Evolutionary conservation across 1,140 invertebrate species (phyloP), one percentile per base, ranked within the genome.

Genomic region (Rhopalosiphum padi): DNA sequence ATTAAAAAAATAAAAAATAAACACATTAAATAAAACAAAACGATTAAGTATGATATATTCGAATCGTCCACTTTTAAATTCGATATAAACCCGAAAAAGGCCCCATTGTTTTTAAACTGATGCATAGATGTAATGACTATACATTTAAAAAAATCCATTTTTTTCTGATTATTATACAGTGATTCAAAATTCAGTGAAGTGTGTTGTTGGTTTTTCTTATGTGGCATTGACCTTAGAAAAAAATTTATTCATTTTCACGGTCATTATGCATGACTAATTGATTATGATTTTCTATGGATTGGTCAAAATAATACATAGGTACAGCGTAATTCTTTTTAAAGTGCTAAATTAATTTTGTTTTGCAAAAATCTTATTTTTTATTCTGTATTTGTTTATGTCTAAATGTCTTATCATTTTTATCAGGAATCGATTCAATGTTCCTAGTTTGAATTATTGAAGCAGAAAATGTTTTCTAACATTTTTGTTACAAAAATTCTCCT

Each of bases 191-290:
- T 18, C 68, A 77, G 30, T 43, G 25, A 25, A 35, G 68, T 46
- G 18, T 48, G n/a, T 15, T 82, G 30, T 37, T 37, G 87, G 7
- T n/a, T 46, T 41, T 91, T 91, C n/a, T 91, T 48, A 22, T 91
- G 43, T 91, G 90, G 90, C 90, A 91, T 91, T 91, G 90, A 91
- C 90, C 90, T 91, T 83, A 91, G 46, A 46, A 46, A 77, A 83
- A 51, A 91, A 82, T 41, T 15, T 83, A 48, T 87, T 30, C 22
- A n/a, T 91, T 91, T 91, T 91, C 68, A 91, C 43, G 90, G 90
- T 22, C 41, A 83, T 91, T 91, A 91, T 83, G 55, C 68, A 35
- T 83, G 48, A 35, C 68, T 48, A 91, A 91, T 83, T n/a, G 90
- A 91, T 91, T 91, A 46, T 2, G 25, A 68, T 46, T 77, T 91